Conservation (phyloP, 2,888 invertebrate genomes). For the Ectemnius cavifrons region DNA sequence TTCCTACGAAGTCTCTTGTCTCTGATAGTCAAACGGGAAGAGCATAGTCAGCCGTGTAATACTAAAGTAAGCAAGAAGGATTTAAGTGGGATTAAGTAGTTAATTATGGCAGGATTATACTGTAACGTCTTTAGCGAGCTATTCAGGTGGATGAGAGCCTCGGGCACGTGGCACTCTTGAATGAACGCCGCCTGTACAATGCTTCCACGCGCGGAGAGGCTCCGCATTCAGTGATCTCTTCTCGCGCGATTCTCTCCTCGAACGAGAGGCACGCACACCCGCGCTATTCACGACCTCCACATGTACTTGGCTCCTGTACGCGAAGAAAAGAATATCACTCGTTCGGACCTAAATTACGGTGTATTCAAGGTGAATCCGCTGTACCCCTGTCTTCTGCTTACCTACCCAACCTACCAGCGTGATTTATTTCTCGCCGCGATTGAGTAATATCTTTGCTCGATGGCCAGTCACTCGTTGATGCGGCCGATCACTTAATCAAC, state of each 20-base stretch:
- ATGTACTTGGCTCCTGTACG: neutral
- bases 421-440: slow-evolving; percentile 11
- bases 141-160: slow-evolving; percentile 72
- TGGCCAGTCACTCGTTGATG: neutral
- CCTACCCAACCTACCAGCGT: neutral
- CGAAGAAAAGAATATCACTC: slow-evolving; percentile 28
- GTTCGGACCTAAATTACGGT: slow-evolving; percentile 36
- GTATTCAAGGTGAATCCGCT: slow-evolving; percentile 21
- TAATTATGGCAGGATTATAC: slow-evolving; percentile 3
- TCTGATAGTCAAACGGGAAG: too few species aligned
- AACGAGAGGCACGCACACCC: slow-evolving; percentile 13
- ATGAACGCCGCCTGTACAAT: slow-evolving; percentile 62
- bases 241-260: neutral
- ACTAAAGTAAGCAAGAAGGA: too few species aligned
- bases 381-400: neutral
- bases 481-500: neutral
- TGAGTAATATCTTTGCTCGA: neutral
- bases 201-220: slow-evolving; percentile 51
- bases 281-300: neutral
- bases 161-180: slow-evolving; percentile 76
- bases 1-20: too few species aligned
- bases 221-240: slow-evolving; percentile 56
- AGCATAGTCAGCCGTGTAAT: too few species aligned
- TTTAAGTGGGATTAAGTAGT: too few species aligned
- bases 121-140: slow-evolving; percentile 33